phyloP scores from a whole-genome alignment of 2,888 invertebrate species.

The Rotaria sp. region DNA sequence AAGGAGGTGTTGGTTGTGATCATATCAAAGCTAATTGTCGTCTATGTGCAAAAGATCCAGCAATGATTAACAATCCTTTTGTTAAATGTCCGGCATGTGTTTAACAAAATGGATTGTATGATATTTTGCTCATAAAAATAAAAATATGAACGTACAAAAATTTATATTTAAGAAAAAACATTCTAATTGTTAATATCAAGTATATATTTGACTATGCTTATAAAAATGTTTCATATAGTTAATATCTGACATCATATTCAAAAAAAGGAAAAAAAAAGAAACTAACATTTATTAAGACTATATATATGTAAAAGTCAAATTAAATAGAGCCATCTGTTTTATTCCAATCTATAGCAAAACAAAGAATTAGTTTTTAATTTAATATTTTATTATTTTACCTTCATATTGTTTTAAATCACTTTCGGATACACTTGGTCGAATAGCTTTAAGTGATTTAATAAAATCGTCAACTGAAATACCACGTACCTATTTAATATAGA shows the following conservation, averaged over 20 bases:
- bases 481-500: not conserved
- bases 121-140: not conserved
- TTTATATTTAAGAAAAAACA: too few species aligned
- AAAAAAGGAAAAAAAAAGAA: not conserved
- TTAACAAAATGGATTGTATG: not conserved
- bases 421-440: not conserved
- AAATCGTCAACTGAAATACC: conserved; percentile 18
- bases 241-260: not conserved
- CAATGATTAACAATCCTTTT: not conserved
- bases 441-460: not conserved
- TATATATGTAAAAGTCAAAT: not conserved
- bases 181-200: not conserved
- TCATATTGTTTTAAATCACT: conserved; percentile 18
- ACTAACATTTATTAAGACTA: not conserved
- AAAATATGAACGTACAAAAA: not conserved
- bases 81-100: not conserved
- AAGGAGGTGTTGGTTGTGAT: conserved; percentile 17
- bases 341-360: not conserved
- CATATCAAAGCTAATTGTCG: not conserved
- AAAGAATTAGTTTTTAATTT: too few species aligned
- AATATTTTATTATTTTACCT: not conserved
- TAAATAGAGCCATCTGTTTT: not conserved
- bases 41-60: not conserved
- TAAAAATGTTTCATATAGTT: too few species aligned
- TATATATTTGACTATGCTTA: not conserved